A percentile compares a stretch with the other conserved stretches of the same genome.
phyloP scores from a whole-genome alignment of 2,113 vertebrate species.

The Lamprotornis superbus region DNA sequence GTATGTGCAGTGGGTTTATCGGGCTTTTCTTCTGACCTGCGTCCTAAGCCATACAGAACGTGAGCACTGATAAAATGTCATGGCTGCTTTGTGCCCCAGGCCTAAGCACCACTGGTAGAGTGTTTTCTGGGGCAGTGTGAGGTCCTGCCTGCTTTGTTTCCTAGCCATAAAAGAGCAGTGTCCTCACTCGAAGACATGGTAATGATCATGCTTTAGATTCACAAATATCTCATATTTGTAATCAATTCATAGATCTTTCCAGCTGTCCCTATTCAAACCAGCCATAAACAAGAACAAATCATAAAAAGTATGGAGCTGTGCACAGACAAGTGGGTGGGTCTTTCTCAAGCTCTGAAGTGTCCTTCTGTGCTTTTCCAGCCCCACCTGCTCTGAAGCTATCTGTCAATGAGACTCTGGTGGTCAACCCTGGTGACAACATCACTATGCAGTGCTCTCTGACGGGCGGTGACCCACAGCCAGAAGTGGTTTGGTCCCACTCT shows the following conservation, averaged over 20 bases:
- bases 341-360: not conserved
- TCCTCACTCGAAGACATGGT: not conserved
- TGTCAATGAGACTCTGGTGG: conserved; percentile 90
- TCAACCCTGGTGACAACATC: conserved; percentile 91
- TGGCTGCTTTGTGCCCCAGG: not conserved
- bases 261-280: not conserved
- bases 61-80: not conserved
- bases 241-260: not conserved
- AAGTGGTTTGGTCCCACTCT: conserved; percentile 88
- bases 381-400: conserved; percentile 80
- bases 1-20: accelerated
- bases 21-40: not conserved
- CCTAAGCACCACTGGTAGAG: not conserved
- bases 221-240: not conserved
- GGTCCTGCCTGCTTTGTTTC: not conserved
- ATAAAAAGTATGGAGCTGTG: not conserved
- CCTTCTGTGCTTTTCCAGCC: conserved; percentile 45
- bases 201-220: not conserved
- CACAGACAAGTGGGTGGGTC: not conserved
- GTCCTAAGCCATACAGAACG: not conserved
- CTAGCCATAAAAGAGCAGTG: not conserved
- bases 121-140: not conserved
- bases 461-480: conserved; percentile 85
- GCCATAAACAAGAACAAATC: not conserved
- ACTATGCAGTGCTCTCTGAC: conserved; percentile 87